Evolutionary conservation across 2,888 invertebrate species (phyloP).

Genomic region (Megalurothrips usitatus): DNA sequence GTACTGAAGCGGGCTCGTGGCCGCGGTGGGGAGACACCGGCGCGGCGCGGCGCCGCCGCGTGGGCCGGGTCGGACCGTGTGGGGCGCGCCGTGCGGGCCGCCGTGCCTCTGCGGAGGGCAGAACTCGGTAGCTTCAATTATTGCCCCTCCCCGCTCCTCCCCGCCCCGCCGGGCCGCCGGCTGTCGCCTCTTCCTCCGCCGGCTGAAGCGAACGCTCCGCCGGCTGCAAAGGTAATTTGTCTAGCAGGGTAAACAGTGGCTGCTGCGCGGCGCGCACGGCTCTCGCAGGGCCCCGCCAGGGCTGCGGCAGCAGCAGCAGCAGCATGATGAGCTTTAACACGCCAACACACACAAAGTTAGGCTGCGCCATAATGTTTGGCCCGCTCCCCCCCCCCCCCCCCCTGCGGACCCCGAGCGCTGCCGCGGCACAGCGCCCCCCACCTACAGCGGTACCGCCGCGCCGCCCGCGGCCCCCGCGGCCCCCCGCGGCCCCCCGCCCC

Average conservation of each 20-base stretch:
- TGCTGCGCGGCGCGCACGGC: neutral
- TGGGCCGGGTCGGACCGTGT: too few relatives aligned
- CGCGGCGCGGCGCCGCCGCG: too few relatives aligned
- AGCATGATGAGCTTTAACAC: slow-evolving; percentile 16
- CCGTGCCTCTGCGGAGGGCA: too few relatives aligned
- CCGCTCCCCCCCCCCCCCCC: neutral
- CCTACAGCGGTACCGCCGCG: neutral
- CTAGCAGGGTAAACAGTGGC: slow-evolving; percentile 15
- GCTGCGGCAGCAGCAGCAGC: neutral
- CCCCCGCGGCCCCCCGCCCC: neutral
- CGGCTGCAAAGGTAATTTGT: slow-evolving; percentile 26
- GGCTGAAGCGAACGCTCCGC: neutral
- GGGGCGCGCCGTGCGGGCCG: too few relatives aligned
- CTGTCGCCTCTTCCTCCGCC: neutral
- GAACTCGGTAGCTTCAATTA: too few relatives aligned
- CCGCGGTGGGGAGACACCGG: too few relatives aligned
- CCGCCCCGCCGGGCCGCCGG: neutral
- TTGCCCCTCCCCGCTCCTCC: neutral
- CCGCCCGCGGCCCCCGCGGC: neutral
- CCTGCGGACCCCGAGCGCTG: neutral
- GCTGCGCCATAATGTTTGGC: slow-evolving; percentile 16
- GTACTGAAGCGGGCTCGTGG: too few relatives aligned
- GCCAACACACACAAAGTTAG: slow-evolving; percentile 13
- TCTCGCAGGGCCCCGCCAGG: neutral
- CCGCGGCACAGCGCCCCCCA: neutral